phyloP scores from a whole-genome alignment of 2,113 vertebrate species.

The Opisthocomus hoazin region DNA sequence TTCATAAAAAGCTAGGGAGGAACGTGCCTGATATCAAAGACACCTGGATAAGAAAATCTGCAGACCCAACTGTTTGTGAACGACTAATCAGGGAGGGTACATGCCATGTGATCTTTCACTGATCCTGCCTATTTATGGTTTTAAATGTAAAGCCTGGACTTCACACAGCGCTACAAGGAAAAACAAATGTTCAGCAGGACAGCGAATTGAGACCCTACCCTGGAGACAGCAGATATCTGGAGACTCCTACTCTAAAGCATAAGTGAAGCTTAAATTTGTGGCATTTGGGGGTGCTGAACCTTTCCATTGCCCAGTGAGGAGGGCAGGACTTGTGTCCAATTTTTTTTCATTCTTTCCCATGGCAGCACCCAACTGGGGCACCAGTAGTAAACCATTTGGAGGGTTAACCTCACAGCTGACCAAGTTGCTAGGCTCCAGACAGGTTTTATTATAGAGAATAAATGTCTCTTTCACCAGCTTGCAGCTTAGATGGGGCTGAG shows the following conservation, averaged over 20 bases:
- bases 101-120: not conserved
- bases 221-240: not conserved
- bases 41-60: not conserved
- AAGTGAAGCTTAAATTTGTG: not conserved
- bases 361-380: not conserved
- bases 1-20: not conserved
- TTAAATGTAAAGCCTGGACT: not conserved
- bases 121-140: not conserved
- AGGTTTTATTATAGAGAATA: not conserved
- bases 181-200: not conserved
- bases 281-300: not conserved
- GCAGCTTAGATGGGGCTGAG: not conserved
- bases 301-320: not conserved
- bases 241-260: not conserved
- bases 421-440: not conserved
- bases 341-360: not conserved
- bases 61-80: not conserved
- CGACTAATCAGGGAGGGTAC: not conserved
- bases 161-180: not conserved
- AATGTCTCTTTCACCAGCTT: not conserved
- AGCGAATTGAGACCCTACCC: not conserved
- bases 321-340: rapidly evolving
- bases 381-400: not conserved
- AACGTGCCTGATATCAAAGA: not conserved
- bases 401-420: not conserved